These are phyloP conservation scores for Poecilobothrus nobilitatus DNA, from an alignment of 2,888 invertebrate genomes.

Conservation along the genomic window DNA sequence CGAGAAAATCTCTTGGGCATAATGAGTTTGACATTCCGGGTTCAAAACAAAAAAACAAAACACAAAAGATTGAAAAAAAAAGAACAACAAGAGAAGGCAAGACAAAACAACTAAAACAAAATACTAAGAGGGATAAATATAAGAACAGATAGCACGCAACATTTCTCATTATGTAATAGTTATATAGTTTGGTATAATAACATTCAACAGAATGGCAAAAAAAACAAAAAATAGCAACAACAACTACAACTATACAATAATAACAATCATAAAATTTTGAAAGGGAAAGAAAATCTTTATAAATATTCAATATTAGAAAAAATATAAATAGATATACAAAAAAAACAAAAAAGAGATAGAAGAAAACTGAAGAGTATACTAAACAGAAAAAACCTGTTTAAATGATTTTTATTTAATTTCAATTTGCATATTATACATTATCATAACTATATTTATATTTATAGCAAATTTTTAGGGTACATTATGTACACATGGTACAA, in stretches of 20 bases:
- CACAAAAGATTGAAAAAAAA: background rate
- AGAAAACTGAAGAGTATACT: background rate
- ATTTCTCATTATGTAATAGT: background rate
- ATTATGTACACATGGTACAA: background rate
- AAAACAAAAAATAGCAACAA: background rate
- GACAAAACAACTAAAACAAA: background rate
- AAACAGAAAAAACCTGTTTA: background rate
- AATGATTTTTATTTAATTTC: slow-evolving; percentile 6
- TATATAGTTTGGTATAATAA: background rate
- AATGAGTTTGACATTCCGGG: slow-evolving; percentile 4
- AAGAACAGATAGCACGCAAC: background rate
- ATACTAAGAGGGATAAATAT: background rate
- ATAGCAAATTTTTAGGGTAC: background rate
- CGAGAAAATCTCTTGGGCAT: background rate
- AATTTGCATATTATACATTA: background rate
- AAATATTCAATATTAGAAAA: background rate
- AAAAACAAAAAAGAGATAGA: background rate
- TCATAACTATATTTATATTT: background rate
- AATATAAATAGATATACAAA: no score
- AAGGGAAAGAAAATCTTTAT: background rate
- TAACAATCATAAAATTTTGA: background rate
- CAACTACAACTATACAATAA: no score
- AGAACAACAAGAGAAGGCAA: background rate
- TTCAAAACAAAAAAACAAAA: background rate
- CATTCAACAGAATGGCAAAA: background rate